Conservation (phyloP, 2,888 invertebrate species). For the Acronicta alni region DNA sequence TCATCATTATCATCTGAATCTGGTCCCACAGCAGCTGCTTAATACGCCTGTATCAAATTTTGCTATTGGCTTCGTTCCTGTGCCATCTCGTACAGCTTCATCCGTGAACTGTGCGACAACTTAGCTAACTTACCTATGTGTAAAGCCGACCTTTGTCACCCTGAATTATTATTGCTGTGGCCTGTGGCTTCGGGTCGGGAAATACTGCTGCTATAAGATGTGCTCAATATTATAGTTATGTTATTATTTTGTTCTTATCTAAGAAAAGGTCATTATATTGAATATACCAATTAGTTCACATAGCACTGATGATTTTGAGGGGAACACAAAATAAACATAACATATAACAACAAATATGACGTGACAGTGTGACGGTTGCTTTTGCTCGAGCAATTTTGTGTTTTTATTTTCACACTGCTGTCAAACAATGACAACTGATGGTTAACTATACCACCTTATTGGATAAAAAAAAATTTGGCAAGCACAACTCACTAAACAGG, state of each 20-base stretch:
- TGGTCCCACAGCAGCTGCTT: no score
- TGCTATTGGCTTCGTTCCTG: no score
- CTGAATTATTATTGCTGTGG: slow-evolving; percentile 9
- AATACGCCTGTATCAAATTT: no score
- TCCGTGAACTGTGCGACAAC: no score
- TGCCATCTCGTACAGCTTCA: no score
- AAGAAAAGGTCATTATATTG: slow-evolving; percentile 4
- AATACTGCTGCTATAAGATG: slow-evolving; percentile 5
- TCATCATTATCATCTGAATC: no score
- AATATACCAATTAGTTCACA: slow-evolving; percentile 39
- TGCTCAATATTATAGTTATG: slow-evolving; percentile 3
- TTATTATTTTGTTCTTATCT: background rate
- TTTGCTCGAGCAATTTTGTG: slow-evolving; percentile 8
- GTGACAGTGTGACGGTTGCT: slow-evolving; percentile 35
- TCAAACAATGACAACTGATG: background rate
- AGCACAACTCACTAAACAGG: no score
- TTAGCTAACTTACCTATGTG: slow-evolving; percentile 1
- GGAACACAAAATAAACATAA: slow-evolving; percentile 51
- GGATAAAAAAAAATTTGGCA: no score
- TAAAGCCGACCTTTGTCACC: background rate
- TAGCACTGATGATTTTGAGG: slow-evolving; percentile 57
- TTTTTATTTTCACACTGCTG: slow-evolving; percentile 8
- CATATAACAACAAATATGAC: slow-evolving; percentile 52
- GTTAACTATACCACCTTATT: background rate
- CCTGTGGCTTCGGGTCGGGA: background rate